Evolutionary conservation across 1,140 invertebrate species (phyloP).

Genomic region (Eumaeus atala): DNA sequence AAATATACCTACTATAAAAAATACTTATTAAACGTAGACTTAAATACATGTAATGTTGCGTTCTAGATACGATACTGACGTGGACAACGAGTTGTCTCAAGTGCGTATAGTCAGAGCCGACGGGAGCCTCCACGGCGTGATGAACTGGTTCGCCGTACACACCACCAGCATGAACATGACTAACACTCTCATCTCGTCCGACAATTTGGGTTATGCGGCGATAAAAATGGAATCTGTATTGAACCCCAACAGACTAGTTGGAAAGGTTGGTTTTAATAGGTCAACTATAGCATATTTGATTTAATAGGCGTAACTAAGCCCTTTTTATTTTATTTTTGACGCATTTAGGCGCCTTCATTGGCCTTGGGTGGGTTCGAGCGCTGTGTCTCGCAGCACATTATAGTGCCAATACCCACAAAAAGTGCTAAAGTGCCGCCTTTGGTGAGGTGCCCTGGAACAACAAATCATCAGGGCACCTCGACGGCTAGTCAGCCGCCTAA

Average conservation of each 20-base stretch:
- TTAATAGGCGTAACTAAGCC: too few species aligned
- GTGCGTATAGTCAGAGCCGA: conserved; percentile 82
- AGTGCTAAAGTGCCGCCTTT: too few species aligned
- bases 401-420: too few species aligned
- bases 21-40: background rate
- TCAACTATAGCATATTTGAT: background rate
- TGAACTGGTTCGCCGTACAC: conserved; percentile 96
- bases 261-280: conserved; percentile 78
- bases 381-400: too few species aligned
- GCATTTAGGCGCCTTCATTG: too few species aligned
- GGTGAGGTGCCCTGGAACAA: too few species aligned
- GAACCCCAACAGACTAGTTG: conserved; percentile 80
- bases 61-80: conserved; percentile 82
- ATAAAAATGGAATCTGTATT: conserved; percentile 86
- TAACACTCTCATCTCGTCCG: conserved; percentile 91
- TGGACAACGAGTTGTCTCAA: conserved; percentile 89
- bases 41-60: background rate
- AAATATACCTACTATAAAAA: background rate
- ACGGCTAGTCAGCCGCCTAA: too few species aligned
- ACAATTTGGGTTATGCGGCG: conserved; percentile 94
- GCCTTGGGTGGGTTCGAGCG: too few species aligned
- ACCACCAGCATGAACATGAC: conserved; percentile 97
- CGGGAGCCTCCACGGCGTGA: conserved; percentile 79
- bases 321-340: too few species aligned
- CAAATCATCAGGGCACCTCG: too few species aligned